phyloP scores from a whole-genome alignment of 1,140 invertebrate genomes.

The Pygmarrhopalites habei region DNA sequence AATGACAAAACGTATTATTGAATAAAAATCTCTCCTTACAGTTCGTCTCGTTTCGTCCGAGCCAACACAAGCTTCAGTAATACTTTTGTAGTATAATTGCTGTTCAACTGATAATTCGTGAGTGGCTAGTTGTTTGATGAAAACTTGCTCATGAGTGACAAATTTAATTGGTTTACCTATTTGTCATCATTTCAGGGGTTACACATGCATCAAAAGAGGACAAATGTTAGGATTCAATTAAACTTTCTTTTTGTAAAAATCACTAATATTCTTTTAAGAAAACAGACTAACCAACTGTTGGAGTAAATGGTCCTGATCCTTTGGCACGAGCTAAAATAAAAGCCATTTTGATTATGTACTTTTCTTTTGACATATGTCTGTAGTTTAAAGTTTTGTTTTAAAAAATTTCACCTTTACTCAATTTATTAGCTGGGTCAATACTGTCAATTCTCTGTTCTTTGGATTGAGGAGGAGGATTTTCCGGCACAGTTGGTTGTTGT shows the following conservation, averaged over 20 bases:
- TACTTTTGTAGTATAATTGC: slow-evolving; percentile 98
- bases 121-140: slow-evolving; percentile 90
- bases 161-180: slow-evolving; percentile 56
- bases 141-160: slow-evolving; percentile 79
- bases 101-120: slow-evolving; percentile 97
- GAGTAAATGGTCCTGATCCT: slow-evolving; percentile 48
- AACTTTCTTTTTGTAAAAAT: too few species aligned
- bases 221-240: too few species aligned
- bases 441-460: slow-evolving; percentile 82
- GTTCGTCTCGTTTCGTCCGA: slow-evolving; percentile 86
- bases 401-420: slow-evolving; percentile 51
- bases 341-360: too few species aligned
- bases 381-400: too few species aligned
- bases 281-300: slow-evolving; percentile 44
- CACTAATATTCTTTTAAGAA: too few species aligned
- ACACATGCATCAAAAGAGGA: too few species aligned
- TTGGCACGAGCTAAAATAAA: slow-evolving; percentile 52
- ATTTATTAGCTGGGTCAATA: slow-evolving; percentile 80
- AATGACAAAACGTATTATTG: not conserved
- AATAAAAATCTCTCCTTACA: slow-evolving; percentile 46
- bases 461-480: slow-evolving; percentile 86
- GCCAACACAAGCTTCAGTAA: slow-evolving; percentile 98
- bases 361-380: too few species aligned
- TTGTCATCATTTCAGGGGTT: too few species aligned
- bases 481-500: slow-evolving; percentile 86